phyloP scores from a whole-genome alignment of 2,888 invertebrate genomes.

The Cosmia pyralina region DNA sequence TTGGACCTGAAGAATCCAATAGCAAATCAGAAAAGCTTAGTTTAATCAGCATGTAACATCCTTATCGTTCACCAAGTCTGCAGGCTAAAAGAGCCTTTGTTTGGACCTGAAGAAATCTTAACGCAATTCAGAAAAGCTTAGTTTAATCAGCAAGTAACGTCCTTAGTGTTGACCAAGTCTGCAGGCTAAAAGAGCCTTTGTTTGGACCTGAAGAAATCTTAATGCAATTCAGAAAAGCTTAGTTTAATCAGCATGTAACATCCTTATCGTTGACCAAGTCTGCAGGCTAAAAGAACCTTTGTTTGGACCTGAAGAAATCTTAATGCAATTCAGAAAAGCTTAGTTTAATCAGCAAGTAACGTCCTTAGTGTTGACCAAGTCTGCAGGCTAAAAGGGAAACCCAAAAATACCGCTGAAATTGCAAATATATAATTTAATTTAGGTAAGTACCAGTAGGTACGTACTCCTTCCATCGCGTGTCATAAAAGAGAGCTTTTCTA shows the following conservation, averaged over 20 bases:
- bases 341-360: background rate
- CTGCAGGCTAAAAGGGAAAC: background rate
- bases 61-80: no score
- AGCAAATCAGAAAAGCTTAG: no score
- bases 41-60: no score
- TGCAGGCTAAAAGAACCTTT: background rate
- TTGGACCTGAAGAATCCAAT: no score
- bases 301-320: no score
- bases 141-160: no score
- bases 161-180: no score
- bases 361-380: background rate
- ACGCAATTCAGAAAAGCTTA: no score
- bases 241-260: no score
- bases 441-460: background rate
- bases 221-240: background rate
- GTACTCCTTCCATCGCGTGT: background rate
- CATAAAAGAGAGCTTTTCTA: slow-evolving; percentile 35
- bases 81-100: no score
- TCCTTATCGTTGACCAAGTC: background rate
- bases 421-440: background rate
- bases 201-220: background rate
- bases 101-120: no score
- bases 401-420: background rate
- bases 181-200: background rate
- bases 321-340: background rate